Evolutionary conservation across 2,888 invertebrate species (phyloP).

Genomic region (Zaprionus bogoriensis): DNA sequence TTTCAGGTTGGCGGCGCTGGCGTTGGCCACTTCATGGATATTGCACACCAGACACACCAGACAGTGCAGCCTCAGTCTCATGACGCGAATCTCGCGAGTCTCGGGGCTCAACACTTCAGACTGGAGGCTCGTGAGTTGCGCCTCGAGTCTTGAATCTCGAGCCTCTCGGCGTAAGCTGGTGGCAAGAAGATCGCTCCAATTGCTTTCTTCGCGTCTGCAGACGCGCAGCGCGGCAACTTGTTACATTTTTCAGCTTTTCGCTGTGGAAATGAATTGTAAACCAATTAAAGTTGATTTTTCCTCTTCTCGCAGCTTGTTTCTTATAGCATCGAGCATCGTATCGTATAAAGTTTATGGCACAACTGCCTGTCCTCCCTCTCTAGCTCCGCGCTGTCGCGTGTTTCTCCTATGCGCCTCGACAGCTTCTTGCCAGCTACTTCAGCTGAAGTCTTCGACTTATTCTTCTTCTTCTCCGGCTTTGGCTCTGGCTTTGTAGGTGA

Average conservation of each 20-base stretch:
- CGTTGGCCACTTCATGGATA: slow-evolving; percentile 67
- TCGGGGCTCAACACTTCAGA: background rate
- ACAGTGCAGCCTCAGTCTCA: slow-evolving; percentile 7
- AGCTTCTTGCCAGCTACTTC: slow-evolving; percentile 12
- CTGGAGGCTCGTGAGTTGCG: background rate
- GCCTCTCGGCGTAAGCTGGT: background rate
- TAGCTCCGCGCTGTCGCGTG: slow-evolving; percentile 22
- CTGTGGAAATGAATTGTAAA: slow-evolving; percentile 72
- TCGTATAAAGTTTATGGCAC: slow-evolving; percentile 26
- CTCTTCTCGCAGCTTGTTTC: slow-evolving; percentile 15
- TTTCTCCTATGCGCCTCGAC: slow-evolving; percentile 34
- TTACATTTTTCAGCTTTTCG: slow-evolving; percentile 68
- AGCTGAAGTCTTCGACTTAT: slow-evolving; percentile 26
- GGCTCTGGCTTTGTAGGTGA: slow-evolving; percentile 63
- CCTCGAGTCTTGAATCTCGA: background rate
- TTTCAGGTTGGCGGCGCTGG: slow-evolving; percentile 39
- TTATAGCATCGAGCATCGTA: slow-evolving; percentile 4
- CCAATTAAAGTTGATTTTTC: slow-evolving; percentile 73
- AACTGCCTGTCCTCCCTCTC: slow-evolving; percentile 10
- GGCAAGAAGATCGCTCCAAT: slow-evolving; percentile 25
- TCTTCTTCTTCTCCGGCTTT: slow-evolving; percentile 30
- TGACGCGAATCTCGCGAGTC: slow-evolving; percentile 2
- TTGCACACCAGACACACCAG: slow-evolving; percentile 58
- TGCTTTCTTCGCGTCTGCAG: slow-evolving; percentile 62
- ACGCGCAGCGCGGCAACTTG: slow-evolving; percentile 58